Base-by-base conservation (phyloP, 2,113 vertebrate species). In the Apeltes quadracus region DNA sequence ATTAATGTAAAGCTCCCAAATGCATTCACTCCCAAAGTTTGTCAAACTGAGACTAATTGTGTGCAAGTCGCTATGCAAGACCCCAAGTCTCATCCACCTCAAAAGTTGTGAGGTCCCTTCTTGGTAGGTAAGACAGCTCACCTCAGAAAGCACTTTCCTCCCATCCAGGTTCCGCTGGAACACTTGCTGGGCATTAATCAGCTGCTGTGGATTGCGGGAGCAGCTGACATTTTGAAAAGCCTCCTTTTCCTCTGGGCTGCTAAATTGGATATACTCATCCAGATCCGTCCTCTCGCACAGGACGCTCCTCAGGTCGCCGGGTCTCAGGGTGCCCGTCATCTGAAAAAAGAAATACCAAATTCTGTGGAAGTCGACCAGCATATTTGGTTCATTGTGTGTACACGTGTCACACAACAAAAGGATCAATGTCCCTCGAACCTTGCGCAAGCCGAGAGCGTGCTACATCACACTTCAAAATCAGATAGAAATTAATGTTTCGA, bases 201-300 rank as follows among this genome's bases (percentile, higher is more conserved):
- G 87, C 83, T 94, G 88, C 81, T 69, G 86, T 25, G 73, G 70
- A 22, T 78, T 73, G 63, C 91, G 78, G n/a, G 89, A 91, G 81
- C 94, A 94, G 77, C 89, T 94, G 85, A 93, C 68, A 66, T 93
- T 94, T 72, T 90, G 88, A 79, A 94, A 94, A 58, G 86, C 79
- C 36, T 88, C 72, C 78, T 73, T 88, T 46, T 92, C 90, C 57
- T 59, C 72, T 25, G 38, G 57, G 65, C 88, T 92, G 86, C 39
- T 76, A 70, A 94, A 93, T 73, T 88, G 88, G 74, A 93, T 44
- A 50, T 92, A 90, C 39, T 77, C 34, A 38, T 90, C 85, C 62
- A 92, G 79, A 64, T 67, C 50, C 20, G 69, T 83, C 54, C 85
- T 88, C 48, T 92, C 69, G 53, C 89, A 86, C 70, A 94, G 29